A percentile compares a stretch with the other conserved stretches of the same genome.
These are phyloP conservation scores for Labroides dimidiatus DNA, from an alignment of 2,797 vertebrate genomes.

Conservation along the genomic window DNA sequence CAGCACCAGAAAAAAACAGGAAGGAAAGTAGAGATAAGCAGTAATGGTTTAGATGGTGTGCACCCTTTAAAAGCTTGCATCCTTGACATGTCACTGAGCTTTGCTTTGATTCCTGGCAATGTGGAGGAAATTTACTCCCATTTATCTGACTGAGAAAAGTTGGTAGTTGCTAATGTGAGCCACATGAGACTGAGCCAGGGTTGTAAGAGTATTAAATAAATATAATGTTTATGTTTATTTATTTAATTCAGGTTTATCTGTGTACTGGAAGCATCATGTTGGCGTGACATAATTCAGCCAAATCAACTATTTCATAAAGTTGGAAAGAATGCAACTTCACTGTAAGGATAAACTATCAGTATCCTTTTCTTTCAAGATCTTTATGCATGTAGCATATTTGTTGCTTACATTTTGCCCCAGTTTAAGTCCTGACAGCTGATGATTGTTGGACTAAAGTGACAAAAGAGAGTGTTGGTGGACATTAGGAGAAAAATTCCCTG, in stretches of 20 bases:
- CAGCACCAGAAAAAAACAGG: background rate
- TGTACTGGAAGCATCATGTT: background rate
- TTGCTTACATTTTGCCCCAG: background rate
- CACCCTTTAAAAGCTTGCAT: slow-evolving; percentile 18
- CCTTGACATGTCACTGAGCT: slow-evolving; percentile 2
- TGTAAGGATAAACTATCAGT: background rate
- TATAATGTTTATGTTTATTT: background rate
- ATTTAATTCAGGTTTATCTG: background rate
- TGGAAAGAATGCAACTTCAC: background rate
- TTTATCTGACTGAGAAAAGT: slow-evolving; percentile 10
- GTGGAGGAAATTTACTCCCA: slow-evolving; percentile 17
- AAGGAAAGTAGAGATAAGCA: slow-evolving; percentile 38
- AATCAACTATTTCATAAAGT: background rate
- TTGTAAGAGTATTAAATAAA: background rate
- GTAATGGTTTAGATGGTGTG: slow-evolving; percentile 22
- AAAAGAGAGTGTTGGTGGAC: background rate
- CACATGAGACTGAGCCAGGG: slow-evolving; percentile 15
- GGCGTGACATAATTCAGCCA: background rate
- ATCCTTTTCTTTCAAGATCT: background rate
- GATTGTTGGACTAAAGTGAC: background rate
- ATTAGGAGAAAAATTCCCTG: slow-evolving; percentile 25
- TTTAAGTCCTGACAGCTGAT: background rate
- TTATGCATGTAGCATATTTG: background rate
- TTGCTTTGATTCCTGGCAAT: slow-evolving; percentile 31
- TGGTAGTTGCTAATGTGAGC: slow-evolving; percentile 4